Evolutionary conservation across 1,140 invertebrate species (phyloP), one percentile per base, ranked within the genome.

Genomic region (Sweltsa coloradensis): DNA sequence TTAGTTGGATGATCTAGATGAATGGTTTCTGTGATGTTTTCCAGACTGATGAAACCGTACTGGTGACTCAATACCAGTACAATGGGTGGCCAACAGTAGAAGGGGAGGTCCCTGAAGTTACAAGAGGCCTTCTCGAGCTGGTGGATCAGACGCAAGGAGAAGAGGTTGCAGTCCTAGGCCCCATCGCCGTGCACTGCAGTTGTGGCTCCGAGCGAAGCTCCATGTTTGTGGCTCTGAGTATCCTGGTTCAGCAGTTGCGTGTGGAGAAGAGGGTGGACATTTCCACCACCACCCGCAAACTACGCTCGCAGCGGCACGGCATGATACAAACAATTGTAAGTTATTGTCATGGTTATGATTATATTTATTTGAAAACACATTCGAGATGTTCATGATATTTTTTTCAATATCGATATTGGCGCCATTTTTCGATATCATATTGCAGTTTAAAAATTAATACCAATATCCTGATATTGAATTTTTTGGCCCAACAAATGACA

Each of bases 71-170:
- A 57, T 82, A 89, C 58, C 86, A 90, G 59, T 90, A 90, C 67
- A 83, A 89, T 59, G 86, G 85, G 26, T 91, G 87, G 87, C 85
- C 85, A 5, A 87, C 85, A 31, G 81, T 85, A 19, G 79, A 85
- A 56, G 85, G 84, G 34, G 85, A 88, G 70, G 85, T 89, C 62
- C 86, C 86, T 45, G 81, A 87, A 68, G 83, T 87, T 22, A 85
- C 85, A 42, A 72, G 85, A 48, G 86, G 85, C 34, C 73, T 89
- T 47, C 83, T 86, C 49, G 85, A 89, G 61, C 70, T 89, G 34
- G 78, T 84, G 14, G 80, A 83, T 59, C 77, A 83, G 53, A 81
- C 82, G 5, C 57, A 64, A 39, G 37, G 72, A 68, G 57, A 71
- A 67, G 22, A 52, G 18, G 51, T 44, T 16, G 40, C 51, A 47